phyloP scores from a whole-genome alignment of 2,113 vertebrate genomes.

The Percopsis transmontana region DNA sequence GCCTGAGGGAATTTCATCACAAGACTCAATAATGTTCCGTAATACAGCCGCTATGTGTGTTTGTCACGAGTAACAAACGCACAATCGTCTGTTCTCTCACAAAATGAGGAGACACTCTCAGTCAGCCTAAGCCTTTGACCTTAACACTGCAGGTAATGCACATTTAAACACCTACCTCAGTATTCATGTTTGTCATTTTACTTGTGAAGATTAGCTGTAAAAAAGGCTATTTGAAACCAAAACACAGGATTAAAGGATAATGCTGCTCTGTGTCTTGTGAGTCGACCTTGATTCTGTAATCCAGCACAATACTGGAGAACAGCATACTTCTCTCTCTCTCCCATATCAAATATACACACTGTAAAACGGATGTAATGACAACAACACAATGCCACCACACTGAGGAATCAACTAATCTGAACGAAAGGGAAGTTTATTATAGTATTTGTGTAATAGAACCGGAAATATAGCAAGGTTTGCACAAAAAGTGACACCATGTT shows the following conservation, averaged over 20 bases:
- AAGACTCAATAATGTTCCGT: constrained; percentile 39
- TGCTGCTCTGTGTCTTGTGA: constrained; percentile 75
- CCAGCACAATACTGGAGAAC: constrained; percentile 75
- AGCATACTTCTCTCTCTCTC: constrained; percentile 65
- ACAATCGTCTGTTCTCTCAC: constrained; percentile 45
- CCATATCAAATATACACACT: constrained; percentile 66
- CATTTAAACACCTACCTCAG: constrained; percentile 72
- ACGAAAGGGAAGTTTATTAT: constrained; percentile 53
- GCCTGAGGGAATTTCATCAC: constrained; percentile 59
- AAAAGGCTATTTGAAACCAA: constrained; percentile 80
- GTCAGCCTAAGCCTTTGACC: constrained; percentile 72
- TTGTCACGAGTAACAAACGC: constrained; percentile 50
- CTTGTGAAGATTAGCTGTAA: constrained; percentile 76
- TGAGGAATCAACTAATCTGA: constrained; percentile 60
- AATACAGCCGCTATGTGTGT: constrained; percentile 31
- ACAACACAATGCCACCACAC: constrained; percentile 55
- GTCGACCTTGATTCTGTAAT: constrained; percentile 80
- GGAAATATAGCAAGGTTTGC: constrained; percentile 40
- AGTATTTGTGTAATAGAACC: constrained; percentile 29
- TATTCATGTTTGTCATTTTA: constrained; percentile 78
- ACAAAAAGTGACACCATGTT: constrained; percentile 18
- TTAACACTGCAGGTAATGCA: constrained; percentile 69
- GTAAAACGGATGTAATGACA: constrained; percentile 66
- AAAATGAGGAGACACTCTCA: constrained; percentile 52
- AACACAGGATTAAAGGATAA: constrained; percentile 81